These are phyloP conservation scores for Coelinius sp. DNA, from an alignment of 2,888 invertebrate genomes.

Conservation along the genomic window DNA sequence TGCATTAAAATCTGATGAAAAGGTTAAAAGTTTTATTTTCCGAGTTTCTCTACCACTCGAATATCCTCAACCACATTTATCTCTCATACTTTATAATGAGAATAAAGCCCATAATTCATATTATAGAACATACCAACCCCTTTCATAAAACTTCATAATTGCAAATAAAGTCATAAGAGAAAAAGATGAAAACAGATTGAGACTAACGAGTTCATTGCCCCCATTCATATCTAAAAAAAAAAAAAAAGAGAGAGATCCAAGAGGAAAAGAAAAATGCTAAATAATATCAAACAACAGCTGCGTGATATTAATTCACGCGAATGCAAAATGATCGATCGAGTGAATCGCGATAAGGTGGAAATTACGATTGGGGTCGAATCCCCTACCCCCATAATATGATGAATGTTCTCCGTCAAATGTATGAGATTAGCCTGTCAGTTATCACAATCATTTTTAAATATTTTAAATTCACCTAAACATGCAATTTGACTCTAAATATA, in stretches of 20 bases:
- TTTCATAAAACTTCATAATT: too few species aligned
- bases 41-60: too few species aligned
- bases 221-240: conserved; percentile 29
- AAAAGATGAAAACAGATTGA: not conserved
- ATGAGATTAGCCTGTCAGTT: conserved; percentile 30
- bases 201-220: conserved; percentile 45
- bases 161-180: not conserved
- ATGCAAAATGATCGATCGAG: conserved; percentile 31
- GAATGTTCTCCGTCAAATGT: conserved; percentile 31
- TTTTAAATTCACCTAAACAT: conserved; percentile 6
- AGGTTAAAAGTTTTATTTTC: too few species aligned
- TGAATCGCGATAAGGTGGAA: conserved; percentile 19
- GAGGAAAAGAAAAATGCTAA: conserved; percentile 7
- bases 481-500: not conserved
- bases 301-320: conserved; percentile 24
- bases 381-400: conserved; percentile 5
- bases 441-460: conserved; percentile 29
- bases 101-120: too few species aligned
- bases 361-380: conserved; percentile 22
- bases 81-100: too few species aligned
- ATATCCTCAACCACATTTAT: too few species aligned
- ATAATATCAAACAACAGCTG: conserved; percentile 16
- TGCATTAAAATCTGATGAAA: too few species aligned
- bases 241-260: conserved; percentile 17
- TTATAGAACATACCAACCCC: too few species aligned